A percentile compares a stretch with the other conserved stretches of the same genome.
These are phyloP conservation scores for Stenotaenia linearis DNA, from an alignment of 2,888 invertebrate species.

Conservation along the genomic window DNA sequence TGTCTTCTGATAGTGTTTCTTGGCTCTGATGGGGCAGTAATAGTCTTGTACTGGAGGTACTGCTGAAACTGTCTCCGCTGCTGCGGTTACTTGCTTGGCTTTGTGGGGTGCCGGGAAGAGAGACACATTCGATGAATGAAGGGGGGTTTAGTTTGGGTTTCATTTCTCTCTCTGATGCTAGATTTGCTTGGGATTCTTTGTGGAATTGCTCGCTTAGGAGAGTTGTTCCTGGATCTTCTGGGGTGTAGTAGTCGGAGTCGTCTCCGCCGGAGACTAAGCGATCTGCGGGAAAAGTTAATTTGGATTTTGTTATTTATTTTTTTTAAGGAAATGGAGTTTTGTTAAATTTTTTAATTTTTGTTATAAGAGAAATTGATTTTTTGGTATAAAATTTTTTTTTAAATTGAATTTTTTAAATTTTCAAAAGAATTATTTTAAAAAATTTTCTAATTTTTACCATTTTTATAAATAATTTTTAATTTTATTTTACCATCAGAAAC, in stretches of 20 bases:
- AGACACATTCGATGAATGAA: conserved; percentile 36
- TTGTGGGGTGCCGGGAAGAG: conserved; percentile 38
- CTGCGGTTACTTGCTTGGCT: conserved; percentile 57
- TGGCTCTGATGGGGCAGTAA: conserved; percentile 48
- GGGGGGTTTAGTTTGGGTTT: conserved; percentile 32
- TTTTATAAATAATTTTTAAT: not conserved
- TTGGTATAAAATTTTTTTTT: no score
- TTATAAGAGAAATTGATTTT: no score
- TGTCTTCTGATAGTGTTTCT: conserved; percentile 35
- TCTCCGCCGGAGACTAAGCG: conserved; percentile 37
- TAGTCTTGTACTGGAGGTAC: conserved; percentile 71
- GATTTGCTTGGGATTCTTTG: conserved; percentile 26
- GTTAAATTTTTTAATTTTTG: not conserved
- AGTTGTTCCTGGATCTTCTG: conserved; percentile 40
- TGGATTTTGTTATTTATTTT: not conserved
- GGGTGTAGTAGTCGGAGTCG: conserved; percentile 40
- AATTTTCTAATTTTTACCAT: not conserved
- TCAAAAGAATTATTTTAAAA: no score
- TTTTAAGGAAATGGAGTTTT: not conserved
- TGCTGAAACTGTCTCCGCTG: conserved; percentile 75
- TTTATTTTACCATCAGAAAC: not conserved
- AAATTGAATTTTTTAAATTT: no score
- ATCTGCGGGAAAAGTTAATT: not conserved
- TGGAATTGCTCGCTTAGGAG: conserved; percentile 38
- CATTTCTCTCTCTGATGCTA: conserved; percentile 1